Base-by-base conservation (phyloP, 64 coral and sea anemone species). In the Pocillopora damicornis region DNA sequence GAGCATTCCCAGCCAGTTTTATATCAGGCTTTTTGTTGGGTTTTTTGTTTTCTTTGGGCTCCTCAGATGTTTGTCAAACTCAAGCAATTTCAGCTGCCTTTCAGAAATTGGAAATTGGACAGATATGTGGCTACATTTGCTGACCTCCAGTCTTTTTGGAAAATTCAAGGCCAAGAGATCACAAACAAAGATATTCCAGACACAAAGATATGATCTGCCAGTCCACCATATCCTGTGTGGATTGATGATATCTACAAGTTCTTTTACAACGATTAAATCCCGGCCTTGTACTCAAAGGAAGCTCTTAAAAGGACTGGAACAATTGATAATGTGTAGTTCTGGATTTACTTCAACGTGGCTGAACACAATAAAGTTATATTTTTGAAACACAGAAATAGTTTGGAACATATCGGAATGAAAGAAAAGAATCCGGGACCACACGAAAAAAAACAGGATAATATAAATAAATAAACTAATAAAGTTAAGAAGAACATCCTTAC, bases 221-320 rank as follows among this genome's bases (percentile, higher is more conserved):
- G 74, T 84, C 51, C 89, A 90, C 58, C 89, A 90, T 42, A 76
- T 90, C 34, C 80, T 90, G 11, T 82, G 79, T 84, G 89, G 34
- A 77, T 75, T 81, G 67, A 76, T 90, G 79, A 58, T 85, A 38
- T 81, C 89, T 76, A 66, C 80, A 61, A 51, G 76, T 9, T 42
- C 59, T 45, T 83, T 76, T 37, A 75, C 57, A 11, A 20, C 76
- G 18, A 11, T 90, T 37, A 66, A 25, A 20, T 82, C 80, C 11
- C 37, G 64, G 34, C 30, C 59, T 15, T 25, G 58, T 67, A 42
- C 62, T 57, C n/a, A 35, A 20, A 64, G 36, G 34, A 85, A 90
- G 74, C 35, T 90, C 84, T 37, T 90, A 15, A 90, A 76, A 61
- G 73, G 89, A 26, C 75, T 90, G 4, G 59, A 81, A 7, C 22